A percentile compares a stretch with the other conserved stretches of the same genome.
phyloP scores from a whole-genome alignment of 1,140 invertebrate species.

The Bombus superbus region DNA sequence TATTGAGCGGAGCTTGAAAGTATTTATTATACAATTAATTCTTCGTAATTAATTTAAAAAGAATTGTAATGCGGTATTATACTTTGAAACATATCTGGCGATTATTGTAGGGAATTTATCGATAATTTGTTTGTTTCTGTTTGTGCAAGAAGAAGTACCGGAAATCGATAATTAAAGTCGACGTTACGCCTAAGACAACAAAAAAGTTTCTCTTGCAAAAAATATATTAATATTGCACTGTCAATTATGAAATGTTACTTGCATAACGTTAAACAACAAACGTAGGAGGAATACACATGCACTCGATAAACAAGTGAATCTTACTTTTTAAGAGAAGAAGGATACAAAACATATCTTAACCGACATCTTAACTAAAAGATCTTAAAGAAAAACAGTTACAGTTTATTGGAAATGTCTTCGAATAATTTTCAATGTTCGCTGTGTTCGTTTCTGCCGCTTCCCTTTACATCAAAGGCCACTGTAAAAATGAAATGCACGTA shows the following conservation, averaged over 20 bases:
- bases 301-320: neutral
- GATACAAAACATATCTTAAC: neutral
- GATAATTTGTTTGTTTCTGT: neutral
- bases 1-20: neutral
- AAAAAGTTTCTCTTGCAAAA: neutral
- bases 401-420: neutral
- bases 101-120: neutral
- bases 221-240: neutral
- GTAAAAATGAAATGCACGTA: neutral
- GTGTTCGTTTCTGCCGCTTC: neutral
- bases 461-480: neutral
- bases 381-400: neutral
- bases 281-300: neutral
- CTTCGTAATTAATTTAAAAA: neutral
- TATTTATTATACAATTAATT: neutral
- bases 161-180: neutral
- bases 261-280: neutral
- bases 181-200: neutral
- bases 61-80: neutral
- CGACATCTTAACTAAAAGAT: neutral
- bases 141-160: neutral
- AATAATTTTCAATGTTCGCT: neutral
- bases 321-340: no score
- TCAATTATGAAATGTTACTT: neutral
- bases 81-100: neutral